Conservation (phyloP, 2,888 invertebrate genomes). For the Drosophila recens region DNA sequence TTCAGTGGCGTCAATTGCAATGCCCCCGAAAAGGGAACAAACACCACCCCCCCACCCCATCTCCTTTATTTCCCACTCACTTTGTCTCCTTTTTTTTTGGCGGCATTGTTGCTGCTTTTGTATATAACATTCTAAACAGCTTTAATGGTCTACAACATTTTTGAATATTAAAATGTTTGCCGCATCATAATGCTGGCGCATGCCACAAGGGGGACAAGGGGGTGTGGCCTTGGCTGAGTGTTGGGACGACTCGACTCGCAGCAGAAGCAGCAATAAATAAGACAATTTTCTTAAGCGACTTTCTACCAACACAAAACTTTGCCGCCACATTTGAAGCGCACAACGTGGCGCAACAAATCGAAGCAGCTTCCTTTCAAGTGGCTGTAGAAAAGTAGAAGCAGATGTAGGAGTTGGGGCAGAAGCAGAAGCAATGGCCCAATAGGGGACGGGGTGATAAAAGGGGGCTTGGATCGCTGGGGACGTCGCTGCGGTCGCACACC, state of each 20-base stretch:
- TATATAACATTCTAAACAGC: slow-evolving; percentile 56
- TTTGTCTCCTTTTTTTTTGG: neutral
- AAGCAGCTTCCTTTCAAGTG: slow-evolving; percentile 13
- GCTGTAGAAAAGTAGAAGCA: neutral
- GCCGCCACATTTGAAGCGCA: slow-evolving; percentile 39
- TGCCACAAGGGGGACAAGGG: slow-evolving; percentile 1
- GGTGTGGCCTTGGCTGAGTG: slow-evolving; percentile 32
- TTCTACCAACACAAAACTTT: slow-evolving; percentile 30
- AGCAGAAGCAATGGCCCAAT: neutral
- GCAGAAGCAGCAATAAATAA: slow-evolving; percentile 55
- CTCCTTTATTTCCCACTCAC: slow-evolving; percentile 3
- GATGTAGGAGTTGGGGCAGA: neutral
- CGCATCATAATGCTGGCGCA: slow-evolving; percentile 21
- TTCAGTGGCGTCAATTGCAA: slow-evolving; percentile 45
- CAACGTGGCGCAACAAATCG: slow-evolving; percentile 33
- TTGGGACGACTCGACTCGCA: slow-evolving; percentile 18
- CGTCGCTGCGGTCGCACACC: slow-evolving; percentile 49
- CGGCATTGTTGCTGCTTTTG: slow-evolving; percentile 21
- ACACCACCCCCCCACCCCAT: neutral
- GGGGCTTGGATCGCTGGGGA: neutral
- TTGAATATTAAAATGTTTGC: slow-evolving; percentile 76
- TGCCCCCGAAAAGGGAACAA: neutral
- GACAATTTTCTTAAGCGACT: slow-evolving; percentile 56
- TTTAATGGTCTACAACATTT: slow-evolving; percentile 79
- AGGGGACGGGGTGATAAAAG: neutral